Conservation (phyloP, 2,113 vertebrate species). For the Tylochromis polylepis region DNA sequence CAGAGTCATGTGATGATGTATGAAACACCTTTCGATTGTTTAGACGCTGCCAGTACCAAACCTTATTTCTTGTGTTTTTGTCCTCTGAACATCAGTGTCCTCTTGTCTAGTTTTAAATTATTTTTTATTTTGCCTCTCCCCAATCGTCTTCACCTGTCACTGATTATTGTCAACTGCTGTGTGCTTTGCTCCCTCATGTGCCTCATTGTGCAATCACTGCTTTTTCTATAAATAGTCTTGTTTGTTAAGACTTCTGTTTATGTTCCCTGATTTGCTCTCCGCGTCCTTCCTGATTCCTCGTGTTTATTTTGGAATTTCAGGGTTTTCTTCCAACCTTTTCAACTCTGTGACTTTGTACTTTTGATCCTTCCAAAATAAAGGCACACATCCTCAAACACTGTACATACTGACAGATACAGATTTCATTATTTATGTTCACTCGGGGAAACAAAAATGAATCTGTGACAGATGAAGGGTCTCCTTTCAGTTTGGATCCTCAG, state of each 20-base stretch:
- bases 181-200: not conserved
- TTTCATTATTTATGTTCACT: not conserved
- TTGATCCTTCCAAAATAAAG: not conserved
- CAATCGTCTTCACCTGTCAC: not conserved
- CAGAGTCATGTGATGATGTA: not conserved
- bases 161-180: not conserved
- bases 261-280: not conserved
- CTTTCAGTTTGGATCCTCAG: too few species aligned
- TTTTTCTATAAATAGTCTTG: not conserved
- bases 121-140: not conserved
- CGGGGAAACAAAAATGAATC: fast-evolving
- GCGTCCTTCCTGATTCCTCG: not conserved
- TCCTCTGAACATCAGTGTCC: too few species aligned
- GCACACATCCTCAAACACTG: not conserved
- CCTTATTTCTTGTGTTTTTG: too few species aligned
- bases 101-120: not conserved
- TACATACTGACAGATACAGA: not conserved
- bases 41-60: not conserved
- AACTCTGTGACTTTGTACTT: not conserved
- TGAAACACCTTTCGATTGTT: not conserved
- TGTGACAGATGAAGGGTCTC: not conserved
- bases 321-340: not conserved
- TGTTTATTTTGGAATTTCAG: not conserved
- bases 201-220: not conserved
- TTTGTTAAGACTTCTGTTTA: not conserved